A percentile compares a stretch with the other conserved stretches of the same genome.
Evolutionary conservation across 2,113 vertebrate genomes (phyloP).

Genomic region (Bubo blakistoni): DNA sequence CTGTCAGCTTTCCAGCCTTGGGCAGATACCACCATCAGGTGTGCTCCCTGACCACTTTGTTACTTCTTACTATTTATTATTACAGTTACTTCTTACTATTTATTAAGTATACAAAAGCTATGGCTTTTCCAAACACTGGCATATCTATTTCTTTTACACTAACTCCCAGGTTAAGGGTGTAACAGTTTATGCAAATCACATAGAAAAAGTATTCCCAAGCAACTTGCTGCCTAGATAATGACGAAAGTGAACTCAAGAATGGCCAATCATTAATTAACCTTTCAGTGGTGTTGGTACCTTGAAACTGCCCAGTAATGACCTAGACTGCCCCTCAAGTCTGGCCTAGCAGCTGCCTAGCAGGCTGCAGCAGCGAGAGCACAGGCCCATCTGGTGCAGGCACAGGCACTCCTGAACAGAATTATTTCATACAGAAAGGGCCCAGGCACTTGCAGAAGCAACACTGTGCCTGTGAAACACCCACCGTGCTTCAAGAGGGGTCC

Average conservation of each 20-base stretch:
- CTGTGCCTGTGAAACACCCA: background rate
- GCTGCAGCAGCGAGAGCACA: background rate
- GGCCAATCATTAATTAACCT: background rate
- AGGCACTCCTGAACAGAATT: accelerated
- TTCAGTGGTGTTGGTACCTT: background rate
- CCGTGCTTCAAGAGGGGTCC: background rate
- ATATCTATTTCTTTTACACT: accelerated
- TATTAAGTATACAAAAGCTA: background rate
- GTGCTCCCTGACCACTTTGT: background rate
- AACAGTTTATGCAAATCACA: background rate
- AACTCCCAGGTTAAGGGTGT: background rate
- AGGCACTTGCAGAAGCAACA: background rate
- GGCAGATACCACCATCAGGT: background rate
- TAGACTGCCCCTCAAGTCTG: background rate
- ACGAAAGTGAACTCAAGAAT: background rate
- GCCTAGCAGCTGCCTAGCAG: background rate
- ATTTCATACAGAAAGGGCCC: background rate
- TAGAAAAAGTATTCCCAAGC: background rate
- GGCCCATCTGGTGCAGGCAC: background rate
- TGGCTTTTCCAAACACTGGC: background rate
- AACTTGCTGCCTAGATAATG: background rate
- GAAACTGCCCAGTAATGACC: background rate
- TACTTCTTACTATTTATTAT: background rate
- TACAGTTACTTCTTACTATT: background rate
- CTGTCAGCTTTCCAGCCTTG: background rate